Percentiles rank a stretch among this genome's conserved stretches.
phyloP scores from a whole-genome alignment of 2,888 invertebrate genomes.

The Ormia ochracea region DNA sequence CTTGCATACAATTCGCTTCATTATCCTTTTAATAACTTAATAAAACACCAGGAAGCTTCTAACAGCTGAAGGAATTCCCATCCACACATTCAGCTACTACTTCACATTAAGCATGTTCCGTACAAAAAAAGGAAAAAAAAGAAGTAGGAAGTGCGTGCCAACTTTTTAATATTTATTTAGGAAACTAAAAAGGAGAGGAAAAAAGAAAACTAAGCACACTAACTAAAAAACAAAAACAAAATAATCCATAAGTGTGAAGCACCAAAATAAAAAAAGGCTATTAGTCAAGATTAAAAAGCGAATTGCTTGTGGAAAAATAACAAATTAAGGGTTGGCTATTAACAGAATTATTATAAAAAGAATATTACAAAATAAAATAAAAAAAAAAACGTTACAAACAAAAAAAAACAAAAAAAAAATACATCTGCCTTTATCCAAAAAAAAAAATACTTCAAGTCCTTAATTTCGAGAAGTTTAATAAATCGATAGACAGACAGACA shows the following conservation, averaged over 20 bases:
- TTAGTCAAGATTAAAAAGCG: conserved; percentile 73
- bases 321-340: conserved; percentile 60
- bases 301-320: conserved; percentile 43
- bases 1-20: conserved; percentile 32
- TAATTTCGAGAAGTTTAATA: conserved; percentile 50
- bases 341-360: conserved; percentile 44
- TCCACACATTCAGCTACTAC: conserved; percentile 11
- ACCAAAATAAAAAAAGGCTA: conserved; percentile 65
- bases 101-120: conserved; percentile 3
- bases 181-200: conserved; percentile 17
- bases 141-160: conserved; percentile 73
- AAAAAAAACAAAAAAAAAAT: conserved; percentile 13
- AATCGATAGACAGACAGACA: conserved; percentile 53
- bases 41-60: conserved; percentile 40
- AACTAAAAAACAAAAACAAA: conserved; percentile 54
- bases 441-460: conserved; percentile 9
- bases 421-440: conserved; percentile 53
- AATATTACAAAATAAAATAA: not conserved
- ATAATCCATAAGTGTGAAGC: conserved; percentile 67
- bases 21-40: conserved; percentile 59
- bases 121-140: conserved; percentile 37
- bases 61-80: conserved; percentile 65
- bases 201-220: conserved; percentile 33
- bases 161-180: conserved; percentile 40
- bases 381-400: conserved; percentile 61